Evolutionary conservation across 2,888 invertebrate genomes (phyloP).

Genomic region (Coelinius sp.): DNA sequence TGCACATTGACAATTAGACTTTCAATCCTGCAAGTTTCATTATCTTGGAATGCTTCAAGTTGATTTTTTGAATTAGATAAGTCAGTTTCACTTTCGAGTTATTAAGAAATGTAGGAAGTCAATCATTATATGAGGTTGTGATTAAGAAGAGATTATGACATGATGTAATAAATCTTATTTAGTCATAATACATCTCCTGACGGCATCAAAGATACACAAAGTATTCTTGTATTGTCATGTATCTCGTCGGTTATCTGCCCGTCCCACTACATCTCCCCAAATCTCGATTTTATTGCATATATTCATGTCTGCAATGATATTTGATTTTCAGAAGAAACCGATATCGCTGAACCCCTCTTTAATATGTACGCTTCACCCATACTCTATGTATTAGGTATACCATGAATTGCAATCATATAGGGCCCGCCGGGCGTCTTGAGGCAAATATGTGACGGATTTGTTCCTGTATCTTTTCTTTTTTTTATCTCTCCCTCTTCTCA

Average conservation of each 20-base stretch:
- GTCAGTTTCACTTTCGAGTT: background rate
- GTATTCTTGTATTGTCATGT: background rate
- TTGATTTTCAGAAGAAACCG: background rate
- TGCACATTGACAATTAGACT: background rate
- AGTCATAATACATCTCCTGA: background rate
- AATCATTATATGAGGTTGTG: background rate
- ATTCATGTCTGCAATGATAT: conserved; percentile 8
- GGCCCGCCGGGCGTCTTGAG: background rate
- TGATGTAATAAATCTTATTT: background rate
- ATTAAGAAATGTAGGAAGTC: background rate
- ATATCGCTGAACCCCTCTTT: conserved; percentile 17
- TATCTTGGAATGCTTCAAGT: too few species aligned
- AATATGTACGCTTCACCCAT: background rate
- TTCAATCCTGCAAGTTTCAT: background rate
- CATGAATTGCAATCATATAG: conserved; percentile 10
- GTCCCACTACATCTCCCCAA: background rate
- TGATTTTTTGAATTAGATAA: too few species aligned
- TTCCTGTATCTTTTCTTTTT: background rate
- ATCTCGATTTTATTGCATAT: background rate
- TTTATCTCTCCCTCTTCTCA: background rate
- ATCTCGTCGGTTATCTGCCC: background rate
- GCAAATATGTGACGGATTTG: conserved; percentile 21
- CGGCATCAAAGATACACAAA: background rate
- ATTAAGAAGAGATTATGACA: background rate
- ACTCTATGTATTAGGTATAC: conserved; percentile 8